Evolutionary conservation across 2,888 invertebrate genomes (phyloP).

Genomic region (Drosophila lutescens): DNA sequence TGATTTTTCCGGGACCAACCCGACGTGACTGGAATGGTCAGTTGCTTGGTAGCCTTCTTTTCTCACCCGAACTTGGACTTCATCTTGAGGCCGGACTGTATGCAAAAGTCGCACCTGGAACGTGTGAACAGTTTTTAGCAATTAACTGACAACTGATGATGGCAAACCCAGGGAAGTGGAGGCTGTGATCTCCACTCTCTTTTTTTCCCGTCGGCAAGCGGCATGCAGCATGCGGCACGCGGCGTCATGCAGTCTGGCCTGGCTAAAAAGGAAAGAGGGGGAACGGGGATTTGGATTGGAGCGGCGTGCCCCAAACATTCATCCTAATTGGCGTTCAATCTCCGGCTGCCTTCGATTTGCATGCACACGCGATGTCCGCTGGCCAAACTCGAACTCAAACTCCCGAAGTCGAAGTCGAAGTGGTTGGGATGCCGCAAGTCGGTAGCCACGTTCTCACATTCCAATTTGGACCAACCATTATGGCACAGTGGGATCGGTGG

Average conservation of each 20-base stretch:
- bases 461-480: constrained; percentile 26
- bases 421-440: constrained; percentile 23
- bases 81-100: constrained; percentile 36
- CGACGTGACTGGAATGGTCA: constrained; percentile 74
- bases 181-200: constrained; percentile 4
- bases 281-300: not conserved
- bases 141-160: constrained; percentile 62
- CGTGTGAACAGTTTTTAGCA: constrained; percentile 81
- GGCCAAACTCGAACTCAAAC: constrained; percentile 10
- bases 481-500: constrained; percentile 45
- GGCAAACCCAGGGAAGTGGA: constrained; percentile 7
- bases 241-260: constrained; percentile 77
- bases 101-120: constrained; percentile 73
- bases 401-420: not conserved
- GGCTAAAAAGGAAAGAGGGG: constrained; percentile 42
- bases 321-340: constrained; percentile 84
- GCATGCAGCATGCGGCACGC: constrained; percentile 60
- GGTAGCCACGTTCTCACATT: constrained; percentile 56
- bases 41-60: constrained; percentile 24
- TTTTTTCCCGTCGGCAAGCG: constrained; percentile 43
- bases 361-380: constrained; percentile 66
- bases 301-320: constrained; percentile 82
- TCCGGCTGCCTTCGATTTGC: constrained; percentile 72
- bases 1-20: constrained; percentile 78
- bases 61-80: constrained; percentile 14